Conservation (phyloP, 1,140 invertebrate genomes). For the Triops cancriformis region DNA sequence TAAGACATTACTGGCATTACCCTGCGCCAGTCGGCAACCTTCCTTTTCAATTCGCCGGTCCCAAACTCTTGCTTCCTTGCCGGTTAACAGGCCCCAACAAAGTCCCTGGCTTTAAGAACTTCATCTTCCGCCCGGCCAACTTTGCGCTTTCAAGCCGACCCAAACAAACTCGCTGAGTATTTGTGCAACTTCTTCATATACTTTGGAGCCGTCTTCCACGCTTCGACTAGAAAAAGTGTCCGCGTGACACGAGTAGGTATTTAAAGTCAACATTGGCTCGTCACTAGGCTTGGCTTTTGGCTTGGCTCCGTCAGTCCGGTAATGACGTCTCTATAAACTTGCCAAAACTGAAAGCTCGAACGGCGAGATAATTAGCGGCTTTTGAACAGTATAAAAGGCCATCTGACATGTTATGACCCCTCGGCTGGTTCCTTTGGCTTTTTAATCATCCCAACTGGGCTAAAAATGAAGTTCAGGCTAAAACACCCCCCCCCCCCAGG, state of each 20-base stretch:
- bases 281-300: not conserved
- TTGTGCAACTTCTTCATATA: too few species aligned
- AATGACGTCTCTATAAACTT: not conserved
- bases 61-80: too few species aligned
- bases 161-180: too few species aligned
- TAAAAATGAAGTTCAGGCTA: not conserved
- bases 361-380: constrained; percentile 12
- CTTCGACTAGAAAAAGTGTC: too few species aligned
- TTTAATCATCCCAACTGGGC: not conserved
- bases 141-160: too few species aligned
- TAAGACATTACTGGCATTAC: not conserved
- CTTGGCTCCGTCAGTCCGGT: not conserved
- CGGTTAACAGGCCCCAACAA: too few species aligned
- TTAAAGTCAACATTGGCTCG: not conserved
- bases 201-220: too few species aligned
- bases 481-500: not conserved
- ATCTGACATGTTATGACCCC: not conserved
- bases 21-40: not conserved
- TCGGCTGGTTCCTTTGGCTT: not conserved
- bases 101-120: too few species aligned
- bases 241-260: not conserved
- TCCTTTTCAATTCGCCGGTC: not conserved
- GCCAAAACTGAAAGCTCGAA: not conserved
- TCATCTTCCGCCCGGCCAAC: too few species aligned
- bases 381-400: not conserved